Conservation (phyloP, 2,113 vertebrate species). For the Pontoporia blainvillei region DNA sequence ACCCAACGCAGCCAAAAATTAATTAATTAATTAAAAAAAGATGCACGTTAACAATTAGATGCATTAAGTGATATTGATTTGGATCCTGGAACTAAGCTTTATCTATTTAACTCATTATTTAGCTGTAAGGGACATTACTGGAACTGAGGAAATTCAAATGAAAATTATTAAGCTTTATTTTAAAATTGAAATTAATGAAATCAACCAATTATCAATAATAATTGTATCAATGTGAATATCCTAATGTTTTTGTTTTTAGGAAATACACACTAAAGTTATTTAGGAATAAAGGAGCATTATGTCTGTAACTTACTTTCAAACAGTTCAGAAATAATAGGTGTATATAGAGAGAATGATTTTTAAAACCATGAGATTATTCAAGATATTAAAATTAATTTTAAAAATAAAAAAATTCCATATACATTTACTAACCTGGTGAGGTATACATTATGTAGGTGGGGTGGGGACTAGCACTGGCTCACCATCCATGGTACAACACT, state of each 20-base stretch:
- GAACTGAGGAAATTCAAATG: neutral
- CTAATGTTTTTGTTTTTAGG: neutral
- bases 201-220: neutral
- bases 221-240: neutral
- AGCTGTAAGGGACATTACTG: neutral
- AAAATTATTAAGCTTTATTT: neutral
- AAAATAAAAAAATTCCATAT: neutral
- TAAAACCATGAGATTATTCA: neutral
- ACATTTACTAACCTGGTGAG: neutral
- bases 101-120: neutral
- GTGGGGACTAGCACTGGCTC: neutral
- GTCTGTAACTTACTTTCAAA: neutral
- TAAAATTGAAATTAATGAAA: neutral
- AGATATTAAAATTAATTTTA: neutral
- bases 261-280: neutral
- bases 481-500: neutral
- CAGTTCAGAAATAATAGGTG: neutral
- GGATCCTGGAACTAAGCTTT: neutral
- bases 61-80: neutral
- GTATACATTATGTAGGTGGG: neutral
- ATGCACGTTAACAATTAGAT: neutral
- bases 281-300: neutral
- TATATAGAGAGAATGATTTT: neutral
- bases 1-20: no score
- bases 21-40: neutral